phyloP scores from a whole-genome alignment of 1,140 invertebrate species.

The Danaus melanippus region DNA sequence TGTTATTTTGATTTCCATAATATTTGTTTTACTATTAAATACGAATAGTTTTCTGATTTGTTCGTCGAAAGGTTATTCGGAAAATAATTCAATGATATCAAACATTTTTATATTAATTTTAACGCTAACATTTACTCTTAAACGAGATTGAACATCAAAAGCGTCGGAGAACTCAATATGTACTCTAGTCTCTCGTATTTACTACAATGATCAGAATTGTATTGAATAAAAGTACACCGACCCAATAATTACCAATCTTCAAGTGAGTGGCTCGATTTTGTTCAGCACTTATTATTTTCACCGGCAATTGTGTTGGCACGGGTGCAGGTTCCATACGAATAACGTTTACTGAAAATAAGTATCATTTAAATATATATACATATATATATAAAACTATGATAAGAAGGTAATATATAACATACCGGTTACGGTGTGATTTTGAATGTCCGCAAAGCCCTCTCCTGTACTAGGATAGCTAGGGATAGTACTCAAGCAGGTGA shows the following conservation, averaged over 20 bases:
- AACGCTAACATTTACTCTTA: conserved; percentile 4
- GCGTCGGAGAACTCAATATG: too few relatives aligned
- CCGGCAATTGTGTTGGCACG: conserved; percentile 52
- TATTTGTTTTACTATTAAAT: too few relatives aligned
- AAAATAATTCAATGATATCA: conserved; percentile 1
- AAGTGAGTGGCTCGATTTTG: conserved; percentile 32
- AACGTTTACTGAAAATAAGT: conserved; percentile 47
- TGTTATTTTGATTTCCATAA: too few relatives aligned
- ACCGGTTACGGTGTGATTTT: conserved; percentile 73
- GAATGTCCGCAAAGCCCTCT: conserved; percentile 79
- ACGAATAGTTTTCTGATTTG: too few relatives aligned
- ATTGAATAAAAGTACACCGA: conserved; percentile 15
- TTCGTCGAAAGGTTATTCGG: too few relatives aligned
- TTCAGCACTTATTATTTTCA: conserved; percentile 50
- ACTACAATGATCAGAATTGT: conserved; percentile 5
- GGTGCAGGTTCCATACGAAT: conserved; percentile 48
- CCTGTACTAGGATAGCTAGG: conserved; percentile 76
- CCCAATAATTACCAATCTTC: conserved; percentile 18
- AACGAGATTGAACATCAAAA: too few relatives aligned
- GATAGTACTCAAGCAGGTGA: conserved; percentile 82
- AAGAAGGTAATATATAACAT: background rate
- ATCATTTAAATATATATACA: background rate
- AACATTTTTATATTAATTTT: background rate
- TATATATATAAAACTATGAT: background rate
- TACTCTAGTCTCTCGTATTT: background rate